Evolutionary conservation across 2,888 invertebrate genomes (phyloP), one percentile per base, ranked within the genome.

Genomic region (Serripes groenlandicus): DNA sequence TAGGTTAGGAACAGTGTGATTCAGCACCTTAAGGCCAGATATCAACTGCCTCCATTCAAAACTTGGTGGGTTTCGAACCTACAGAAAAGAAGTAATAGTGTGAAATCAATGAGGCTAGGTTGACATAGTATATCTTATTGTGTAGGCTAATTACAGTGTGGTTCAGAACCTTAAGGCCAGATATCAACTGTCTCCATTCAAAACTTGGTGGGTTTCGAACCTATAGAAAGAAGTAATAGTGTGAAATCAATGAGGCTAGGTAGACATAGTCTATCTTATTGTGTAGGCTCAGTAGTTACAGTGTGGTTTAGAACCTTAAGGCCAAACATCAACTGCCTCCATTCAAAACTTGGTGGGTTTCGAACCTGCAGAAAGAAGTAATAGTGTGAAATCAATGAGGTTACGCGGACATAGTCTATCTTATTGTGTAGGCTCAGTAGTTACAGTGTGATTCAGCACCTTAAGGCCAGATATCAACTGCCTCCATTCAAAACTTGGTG

Each of bases 241-340:
- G n/a, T n/a, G n/a, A n/a, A n/a, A n/a, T n/a, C n/a, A n/a, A n/a
- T n/a, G n/a, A n/a, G n/a, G n/a, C n/a, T n/a, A n/a, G n/a, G n/a
- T n/a, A n/a, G n/a, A 97, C 97, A 95, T 99, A 99, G 95, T 99
- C 99, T 88, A 97, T 96, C 95, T 98, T 98, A 0, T 99, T 98
- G 93, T 98, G 97, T 82, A 99, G 91, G 42, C 92, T 89, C 42
- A 85, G n/a, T n/a, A n/a, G n/a, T 90, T 58, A 94, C 85, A 3
- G 85, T 83, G 72, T 89, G 89, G 28, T 83, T 81, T 11, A 86
- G 78, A 21, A 78, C 60, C 49, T 86, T 90, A 52, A 90, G 72
- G 7, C 92, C 91, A 0, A 91, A 82, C 15, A 90, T 92, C 32
- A 92, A 75, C 66, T 92, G 92, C 4, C 91, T 76, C 94, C 94